A percentile compares a stretch with the other conserved stretches of the same genome.
These are phyloP conservation scores for Piprites chloris DNA, from an alignment of 2,113 vertebrate genomes.

Conservation along the genomic window DNA sequence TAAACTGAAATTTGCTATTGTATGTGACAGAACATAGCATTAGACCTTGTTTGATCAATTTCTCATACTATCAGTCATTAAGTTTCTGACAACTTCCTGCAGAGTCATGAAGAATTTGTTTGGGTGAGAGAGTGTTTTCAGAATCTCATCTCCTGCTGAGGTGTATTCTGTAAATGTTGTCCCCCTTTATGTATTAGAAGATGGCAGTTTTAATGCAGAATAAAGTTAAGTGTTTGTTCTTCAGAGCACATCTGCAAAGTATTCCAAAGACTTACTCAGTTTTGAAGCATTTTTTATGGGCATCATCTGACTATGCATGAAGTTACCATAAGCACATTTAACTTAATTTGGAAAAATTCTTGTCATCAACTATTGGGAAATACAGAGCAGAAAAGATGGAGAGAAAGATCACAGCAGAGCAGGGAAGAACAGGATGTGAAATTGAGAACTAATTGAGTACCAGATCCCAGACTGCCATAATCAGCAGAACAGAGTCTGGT, in stretches of 20 bases:
- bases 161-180: neutral
- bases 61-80: neutral
- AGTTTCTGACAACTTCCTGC: neutral
- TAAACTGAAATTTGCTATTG: neutral
- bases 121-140: neutral
- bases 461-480: neutral
- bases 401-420: neutral
- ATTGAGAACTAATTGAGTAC: neutral
- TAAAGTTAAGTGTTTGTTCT: neutral
- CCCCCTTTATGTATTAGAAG: neutral
- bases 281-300: neutral
- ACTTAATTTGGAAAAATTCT: neutral
- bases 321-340: neutral
- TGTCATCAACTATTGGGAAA: neutral
- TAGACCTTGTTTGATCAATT: neutral
- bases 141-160: neutral
- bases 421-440: neutral
- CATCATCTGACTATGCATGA: neutral
- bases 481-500: neutral
- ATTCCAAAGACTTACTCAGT: neutral
- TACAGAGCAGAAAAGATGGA: neutral
- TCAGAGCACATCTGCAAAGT: neutral
- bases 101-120: neutral
- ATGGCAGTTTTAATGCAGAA: neutral
- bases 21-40: neutral